These are phyloP conservation scores for Cephus pygmeus DNA, from an alignment of 2,888 invertebrate species.

Conservation along the genomic window DNA sequence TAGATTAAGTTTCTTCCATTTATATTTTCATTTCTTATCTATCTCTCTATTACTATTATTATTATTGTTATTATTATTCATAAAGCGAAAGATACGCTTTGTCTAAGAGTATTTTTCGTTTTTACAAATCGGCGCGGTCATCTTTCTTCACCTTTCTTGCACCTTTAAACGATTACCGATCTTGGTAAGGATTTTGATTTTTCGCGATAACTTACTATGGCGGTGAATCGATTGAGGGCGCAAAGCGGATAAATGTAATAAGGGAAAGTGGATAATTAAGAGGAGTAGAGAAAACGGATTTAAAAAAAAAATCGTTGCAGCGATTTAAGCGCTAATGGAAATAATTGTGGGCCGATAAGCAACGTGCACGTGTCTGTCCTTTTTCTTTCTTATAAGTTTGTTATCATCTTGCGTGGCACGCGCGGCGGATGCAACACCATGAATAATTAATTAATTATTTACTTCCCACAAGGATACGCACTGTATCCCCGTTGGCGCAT, in stretches of 20 bases:
- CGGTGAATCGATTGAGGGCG: neutral
- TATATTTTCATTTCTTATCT: neutral
- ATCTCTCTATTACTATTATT: neutral
- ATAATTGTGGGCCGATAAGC: neutral
- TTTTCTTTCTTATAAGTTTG: neutral
- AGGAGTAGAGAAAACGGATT: neutral
- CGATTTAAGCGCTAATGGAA: neutral
- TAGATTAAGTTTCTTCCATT: conserved; percentile 7
- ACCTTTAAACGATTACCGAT: neutral
- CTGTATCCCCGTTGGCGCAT: neutral
- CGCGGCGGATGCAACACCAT: neutral
- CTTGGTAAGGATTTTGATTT: neutral
- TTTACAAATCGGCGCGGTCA: conserved; percentile 6
- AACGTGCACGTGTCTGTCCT: neutral
- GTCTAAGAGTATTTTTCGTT: neutral
- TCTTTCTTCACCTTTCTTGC: neutral
- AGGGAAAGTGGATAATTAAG: neutral
- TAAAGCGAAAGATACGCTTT: neutral
- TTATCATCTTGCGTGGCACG: neutral
- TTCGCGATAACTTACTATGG: neutral
- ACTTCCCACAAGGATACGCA: neutral
- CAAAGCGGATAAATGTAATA: neutral
- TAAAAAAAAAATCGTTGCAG: neutral
- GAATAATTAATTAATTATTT: neutral
- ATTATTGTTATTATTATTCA: neutral